A percentile compares a stretch with the other conserved stretches of the same genome.
Evolutionary conservation across 2,888 invertebrate species (phyloP).

Genomic region (Coremacera marginata): DNA sequence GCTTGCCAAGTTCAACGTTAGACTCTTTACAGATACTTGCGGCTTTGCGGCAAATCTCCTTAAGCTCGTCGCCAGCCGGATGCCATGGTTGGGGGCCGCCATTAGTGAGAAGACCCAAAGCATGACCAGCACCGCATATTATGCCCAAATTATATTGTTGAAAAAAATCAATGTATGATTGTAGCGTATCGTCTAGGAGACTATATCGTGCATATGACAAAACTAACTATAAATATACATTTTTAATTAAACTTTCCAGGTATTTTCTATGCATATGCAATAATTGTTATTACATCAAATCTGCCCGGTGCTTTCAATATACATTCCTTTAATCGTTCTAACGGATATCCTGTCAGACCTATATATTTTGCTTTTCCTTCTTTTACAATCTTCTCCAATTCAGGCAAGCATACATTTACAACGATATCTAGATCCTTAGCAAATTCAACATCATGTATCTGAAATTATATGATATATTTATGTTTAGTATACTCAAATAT

Average conservation of each 20-base stretch:
- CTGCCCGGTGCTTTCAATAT: slow-evolving; percentile 74
- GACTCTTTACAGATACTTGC: slow-evolving; percentile 77
- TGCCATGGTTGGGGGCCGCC: slow-evolving; percentile 85
- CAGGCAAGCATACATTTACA: slow-evolving; percentile 87
- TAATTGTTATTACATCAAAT: slow-evolving; percentile 60
- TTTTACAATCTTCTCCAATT: slow-evolving; percentile 79
- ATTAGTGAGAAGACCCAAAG: slow-evolving; percentile 86
- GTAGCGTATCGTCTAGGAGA: slow-evolving; percentile 82
- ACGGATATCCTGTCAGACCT: slow-evolving; percentile 89
- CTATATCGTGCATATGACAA: slow-evolving; percentile 83
- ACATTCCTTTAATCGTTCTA: slow-evolving; percentile 81
- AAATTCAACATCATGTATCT: slow-evolving; percentile 96
- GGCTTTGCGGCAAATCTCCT: slow-evolving; percentile 69
- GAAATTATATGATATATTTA: slow-evolving; percentile 45
- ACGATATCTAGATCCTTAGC: slow-evolving; percentile 81
- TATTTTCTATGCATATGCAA: neutral
- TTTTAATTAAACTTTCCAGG: neutral
- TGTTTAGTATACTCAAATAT: no score
- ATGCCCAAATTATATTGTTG: slow-evolving; percentile 76
- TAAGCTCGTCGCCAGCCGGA: slow-evolving; percentile 75
- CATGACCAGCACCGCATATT: slow-evolving; percentile 85
- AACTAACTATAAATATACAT: slow-evolving; percentile 47
- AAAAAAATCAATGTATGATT: slow-evolving; percentile 78
- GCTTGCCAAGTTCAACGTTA: slow-evolving; percentile 76
- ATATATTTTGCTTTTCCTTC: slow-evolving; percentile 83